Base-by-base conservation (phyloP, 2,888 invertebrate genomes). In the Melanargia galathea region DNA sequence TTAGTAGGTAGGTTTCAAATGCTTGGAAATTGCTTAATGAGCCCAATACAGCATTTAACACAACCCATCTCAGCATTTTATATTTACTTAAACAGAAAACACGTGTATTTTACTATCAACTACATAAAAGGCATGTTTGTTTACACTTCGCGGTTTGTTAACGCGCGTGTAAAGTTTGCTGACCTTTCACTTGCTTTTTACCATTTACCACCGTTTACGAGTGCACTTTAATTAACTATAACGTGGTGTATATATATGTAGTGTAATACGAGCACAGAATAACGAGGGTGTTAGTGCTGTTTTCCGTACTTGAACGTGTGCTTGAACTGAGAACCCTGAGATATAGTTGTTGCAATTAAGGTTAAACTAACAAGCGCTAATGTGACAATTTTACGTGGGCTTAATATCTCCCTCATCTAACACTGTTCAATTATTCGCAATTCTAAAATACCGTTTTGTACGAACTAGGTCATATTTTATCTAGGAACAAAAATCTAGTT, bases 121-220 rank as follows among this genome's bases (percentile, higher is more conserved):
- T 45, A 57, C 26, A 24, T 56, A 62, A 38, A 59, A 35, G 52
- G 52, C 20, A 46, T 71, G 74, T 74, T 72, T 79, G 74, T 78
- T 75, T 77, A 73, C 54, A 30, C 30, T 66, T 58, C 38, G 69
- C 64, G 66, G 73, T 71, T 73, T 65, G 74, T 73, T 75, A 74
- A 71, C 73, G 68, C 63, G 62, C 56, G 63, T 60, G 67, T 60
- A 68, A 71, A 75, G 78, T 75, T 76, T 75, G 71, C 67, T 65
- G 75, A 75, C 71, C 78, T 70, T 71, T 71, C 30, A 35, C 26
- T n/a, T 38, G 45, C 45, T 45, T 46, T 49, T 48, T n/a, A 49
- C 59, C 11, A 48, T 48, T 46, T 35, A 43, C 18, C n/a, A 35
- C 16, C 24, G 52, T 30, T 40, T 33, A 51, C 18, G 16, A 46